Evolutionary conservation across 2,113 vertebrate species (phyloP).

Genomic region (Toxotes jaculatrix): DNA sequence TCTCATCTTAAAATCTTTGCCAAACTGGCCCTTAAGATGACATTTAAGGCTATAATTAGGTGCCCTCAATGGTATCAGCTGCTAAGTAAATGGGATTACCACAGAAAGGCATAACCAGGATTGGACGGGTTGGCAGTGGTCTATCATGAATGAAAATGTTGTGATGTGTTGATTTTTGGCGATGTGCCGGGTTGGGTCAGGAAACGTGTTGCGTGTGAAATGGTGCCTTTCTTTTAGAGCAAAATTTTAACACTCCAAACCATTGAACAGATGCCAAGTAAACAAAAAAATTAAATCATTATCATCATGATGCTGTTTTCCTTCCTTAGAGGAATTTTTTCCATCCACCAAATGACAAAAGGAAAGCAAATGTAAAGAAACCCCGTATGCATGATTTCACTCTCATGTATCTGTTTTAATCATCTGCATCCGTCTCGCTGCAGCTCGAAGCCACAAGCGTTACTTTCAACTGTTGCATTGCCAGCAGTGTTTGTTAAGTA

Average conservation of each 20-base stretch:
- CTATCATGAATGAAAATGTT: slow-evolving; percentile 16
- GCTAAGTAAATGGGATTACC: slow-evolving; percentile 15
- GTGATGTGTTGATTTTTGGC: not conserved
- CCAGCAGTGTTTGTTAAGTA: slow-evolving; percentile 20
- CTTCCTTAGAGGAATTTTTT: not conserved
- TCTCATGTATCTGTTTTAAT: slow-evolving; percentile 48
- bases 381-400: slow-evolving; percentile 13
- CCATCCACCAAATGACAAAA: slow-evolving; percentile 19
- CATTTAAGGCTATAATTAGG: slow-evolving; percentile 12
- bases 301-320: not conserved
- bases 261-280: not conserved
- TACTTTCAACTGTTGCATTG: slow-evolving; percentile 26
- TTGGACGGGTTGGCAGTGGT: not conserved
- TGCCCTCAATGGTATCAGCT: slow-evolving; percentile 4
- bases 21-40: slow-evolving; percentile 1
- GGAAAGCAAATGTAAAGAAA: slow-evolving; percentile 24
- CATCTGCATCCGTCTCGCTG: slow-evolving; percentile 25
- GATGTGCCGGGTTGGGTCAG: not conserved
- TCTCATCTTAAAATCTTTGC: slow-evolving; percentile 8
- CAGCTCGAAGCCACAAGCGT: not conserved
- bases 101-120: not conserved
- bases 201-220: not conserved
- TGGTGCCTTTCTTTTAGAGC: not conserved
- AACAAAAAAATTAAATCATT: not conserved
- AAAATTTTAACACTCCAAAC: not conserved